Evolutionary conservation across 1,140 invertebrate species (phyloP).

Genomic region (Trichonephila inaurata): DNA sequence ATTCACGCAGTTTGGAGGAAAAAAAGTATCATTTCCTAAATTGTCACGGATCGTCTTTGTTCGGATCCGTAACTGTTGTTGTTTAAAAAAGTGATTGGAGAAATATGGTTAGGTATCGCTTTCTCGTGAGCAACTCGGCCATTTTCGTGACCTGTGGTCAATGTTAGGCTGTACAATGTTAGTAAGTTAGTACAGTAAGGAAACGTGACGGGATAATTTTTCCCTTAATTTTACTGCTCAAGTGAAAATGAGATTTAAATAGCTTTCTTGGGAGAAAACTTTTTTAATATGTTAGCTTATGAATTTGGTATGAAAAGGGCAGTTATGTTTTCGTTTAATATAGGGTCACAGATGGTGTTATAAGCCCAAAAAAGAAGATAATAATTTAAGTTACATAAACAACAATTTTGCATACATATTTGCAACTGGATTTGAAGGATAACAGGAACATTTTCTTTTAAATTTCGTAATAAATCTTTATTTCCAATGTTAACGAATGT

Average conservation of each 20-base stretch:
- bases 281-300: neutral
- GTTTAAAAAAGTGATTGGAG: neutral
- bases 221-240: neutral
- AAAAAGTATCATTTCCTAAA: constrained; percentile 39
- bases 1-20: neutral
- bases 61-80: neutral
- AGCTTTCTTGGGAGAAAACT: neutral
- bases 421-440: too few species aligned
- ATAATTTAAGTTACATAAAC: neutral
- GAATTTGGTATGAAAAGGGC: neutral
- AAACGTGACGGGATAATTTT: constrained; percentile 37
- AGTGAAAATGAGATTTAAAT: neutral
- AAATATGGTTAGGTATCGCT: constrained; percentile 11
- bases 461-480: too few species aligned
- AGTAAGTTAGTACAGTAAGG: neutral
- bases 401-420: neutral
- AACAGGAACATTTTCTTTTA: too few species aligned
- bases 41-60: constrained; percentile 50
- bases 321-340: too few species aligned
- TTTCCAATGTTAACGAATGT: too few species aligned
- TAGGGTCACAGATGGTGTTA: neutral
- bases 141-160: constrained; percentile 69
- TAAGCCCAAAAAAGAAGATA: neutral
- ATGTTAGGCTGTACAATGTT: constrained; percentile 50
- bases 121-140: constrained; percentile 32